phyloP scores from a whole-genome alignment of 1,140 invertebrate species.

The Mizuhopecten yessoensis region DNA sequence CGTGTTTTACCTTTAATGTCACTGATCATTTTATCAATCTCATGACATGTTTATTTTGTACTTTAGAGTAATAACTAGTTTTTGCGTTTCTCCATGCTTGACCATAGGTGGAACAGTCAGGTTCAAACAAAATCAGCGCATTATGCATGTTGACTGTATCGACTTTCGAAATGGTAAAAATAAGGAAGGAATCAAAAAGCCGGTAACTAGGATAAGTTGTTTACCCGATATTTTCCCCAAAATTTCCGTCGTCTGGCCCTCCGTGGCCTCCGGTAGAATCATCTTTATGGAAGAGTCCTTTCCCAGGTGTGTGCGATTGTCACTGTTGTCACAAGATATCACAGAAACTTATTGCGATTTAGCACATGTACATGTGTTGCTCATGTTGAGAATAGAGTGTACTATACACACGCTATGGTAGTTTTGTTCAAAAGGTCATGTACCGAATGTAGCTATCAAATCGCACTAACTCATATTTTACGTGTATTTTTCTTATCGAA shows the following conservation, averaged over 20 bases:
- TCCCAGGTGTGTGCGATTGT: background rate
- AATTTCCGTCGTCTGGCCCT: constrained; percentile 42
- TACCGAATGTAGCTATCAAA: background rate
- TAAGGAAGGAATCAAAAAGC: background rate
- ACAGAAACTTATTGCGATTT: background rate
- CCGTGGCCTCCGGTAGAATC: constrained; percentile 49
- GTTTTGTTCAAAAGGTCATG: background rate
- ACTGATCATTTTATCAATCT: too few relatives aligned
- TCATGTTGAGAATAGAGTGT: background rate
- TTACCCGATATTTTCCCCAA: constrained; percentile 35
- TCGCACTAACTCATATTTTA: too few relatives aligned
- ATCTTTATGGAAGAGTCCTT: background rate
- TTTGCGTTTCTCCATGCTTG: too few relatives aligned
- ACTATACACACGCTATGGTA: background rate
- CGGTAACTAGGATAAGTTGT: background rate
- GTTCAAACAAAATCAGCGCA: too few relatives aligned
- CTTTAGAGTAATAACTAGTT: too few relatives aligned
- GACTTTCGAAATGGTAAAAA: background rate
- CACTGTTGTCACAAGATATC: background rate
- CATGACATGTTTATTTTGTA: too few relatives aligned
- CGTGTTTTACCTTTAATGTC: too few relatives aligned
- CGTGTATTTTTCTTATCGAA: too few relatives aligned
- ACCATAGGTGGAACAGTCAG: too few relatives aligned
- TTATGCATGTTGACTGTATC: too few relatives aligned
- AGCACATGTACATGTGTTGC: background rate